phyloP scores from a whole-genome alignment of 2,113 vertebrate species.

The Antigone vipio region DNA sequence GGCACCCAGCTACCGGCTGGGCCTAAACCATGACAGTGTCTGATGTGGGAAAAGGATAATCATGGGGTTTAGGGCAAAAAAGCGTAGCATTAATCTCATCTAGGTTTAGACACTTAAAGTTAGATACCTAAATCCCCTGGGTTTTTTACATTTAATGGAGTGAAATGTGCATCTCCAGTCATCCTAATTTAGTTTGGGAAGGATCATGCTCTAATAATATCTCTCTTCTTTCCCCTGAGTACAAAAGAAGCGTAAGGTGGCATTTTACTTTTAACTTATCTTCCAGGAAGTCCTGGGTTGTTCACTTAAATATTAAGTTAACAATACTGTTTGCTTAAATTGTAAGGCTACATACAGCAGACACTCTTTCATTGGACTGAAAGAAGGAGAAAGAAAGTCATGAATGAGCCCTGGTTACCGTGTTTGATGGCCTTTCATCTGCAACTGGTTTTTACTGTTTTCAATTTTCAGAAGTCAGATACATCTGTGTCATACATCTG shows the following conservation, averaged over 20 bases:
- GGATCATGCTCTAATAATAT: neutral
- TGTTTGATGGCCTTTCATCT: neutral
- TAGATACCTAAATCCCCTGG: neutral
- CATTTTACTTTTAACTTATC: neutral
- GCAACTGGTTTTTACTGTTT: neutral
- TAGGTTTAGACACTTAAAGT: neutral
- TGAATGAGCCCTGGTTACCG: neutral
- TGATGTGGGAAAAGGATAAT: neutral
- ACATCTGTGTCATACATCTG: neutral
- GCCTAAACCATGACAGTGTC: too few species aligned
- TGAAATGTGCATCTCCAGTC: neutral
- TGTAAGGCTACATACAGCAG: neutral
- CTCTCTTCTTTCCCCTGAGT: neutral
- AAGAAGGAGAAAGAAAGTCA: neutral
- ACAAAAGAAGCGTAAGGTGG: neutral
- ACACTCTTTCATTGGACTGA: neutral
- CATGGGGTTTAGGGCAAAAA: neutral
- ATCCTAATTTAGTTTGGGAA: neutral
- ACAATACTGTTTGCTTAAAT: neutral
- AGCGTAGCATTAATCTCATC: neutral
- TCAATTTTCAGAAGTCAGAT: neutral
- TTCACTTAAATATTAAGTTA: neutral
- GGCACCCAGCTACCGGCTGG: too few species aligned
- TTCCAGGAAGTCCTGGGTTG: neutral
- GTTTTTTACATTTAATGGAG: neutral